Conservation (phyloP, 2,113 vertebrate species). For the Amia ocellicauda region DNA sequence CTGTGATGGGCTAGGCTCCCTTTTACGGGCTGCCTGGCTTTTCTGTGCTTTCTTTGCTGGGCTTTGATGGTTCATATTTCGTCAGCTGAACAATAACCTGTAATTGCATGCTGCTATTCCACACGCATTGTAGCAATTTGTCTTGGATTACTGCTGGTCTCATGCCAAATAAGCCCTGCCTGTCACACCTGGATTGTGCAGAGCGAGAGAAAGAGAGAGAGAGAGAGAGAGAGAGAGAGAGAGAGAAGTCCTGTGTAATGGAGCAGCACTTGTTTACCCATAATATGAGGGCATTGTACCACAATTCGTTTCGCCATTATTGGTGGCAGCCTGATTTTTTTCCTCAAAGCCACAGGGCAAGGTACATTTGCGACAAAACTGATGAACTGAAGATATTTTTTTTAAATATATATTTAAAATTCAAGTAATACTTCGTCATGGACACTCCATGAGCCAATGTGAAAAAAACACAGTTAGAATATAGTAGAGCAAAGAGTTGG, state of each 20-base stretch:
- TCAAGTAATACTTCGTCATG: too few relatives aligned
- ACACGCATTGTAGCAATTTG: conserved; percentile 44
- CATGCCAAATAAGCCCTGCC: conserved; percentile 37
- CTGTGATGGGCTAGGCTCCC: neutral
- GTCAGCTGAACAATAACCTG: conserved; percentile 20
- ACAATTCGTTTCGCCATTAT: conserved; percentile 37
- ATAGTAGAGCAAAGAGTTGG: too few relatives aligned
- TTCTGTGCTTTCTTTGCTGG: neutral
- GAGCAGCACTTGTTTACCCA: neutral
- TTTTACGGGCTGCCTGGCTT: neutral
- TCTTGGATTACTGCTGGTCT: conserved; percentile 55
- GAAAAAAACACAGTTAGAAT: too few relatives aligned
- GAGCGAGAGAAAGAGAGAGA: neutral
- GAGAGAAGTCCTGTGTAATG: conserved; percentile 35
- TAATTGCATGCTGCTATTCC: conserved; percentile 41
- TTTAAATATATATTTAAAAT: too few relatives aligned
- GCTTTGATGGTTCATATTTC: conserved; percentile 6
- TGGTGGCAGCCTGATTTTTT: conserved; percentile 42
- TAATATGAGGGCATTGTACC: conserved; percentile 36
- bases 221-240: conserved; percentile 11
- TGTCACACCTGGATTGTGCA: conserved; percentile 16
- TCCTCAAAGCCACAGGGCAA: conserved; percentile 38
- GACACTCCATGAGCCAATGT: too few relatives aligned
- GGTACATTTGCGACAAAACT: conserved; percentile 44
- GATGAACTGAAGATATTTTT: conserved; percentile 51